A percentile compares a stretch with the other conserved stretches of the same genome.
Conservation (phyloP, 2,797 vertebrate genomes). For the Sebastiscus tertius region DNA sequence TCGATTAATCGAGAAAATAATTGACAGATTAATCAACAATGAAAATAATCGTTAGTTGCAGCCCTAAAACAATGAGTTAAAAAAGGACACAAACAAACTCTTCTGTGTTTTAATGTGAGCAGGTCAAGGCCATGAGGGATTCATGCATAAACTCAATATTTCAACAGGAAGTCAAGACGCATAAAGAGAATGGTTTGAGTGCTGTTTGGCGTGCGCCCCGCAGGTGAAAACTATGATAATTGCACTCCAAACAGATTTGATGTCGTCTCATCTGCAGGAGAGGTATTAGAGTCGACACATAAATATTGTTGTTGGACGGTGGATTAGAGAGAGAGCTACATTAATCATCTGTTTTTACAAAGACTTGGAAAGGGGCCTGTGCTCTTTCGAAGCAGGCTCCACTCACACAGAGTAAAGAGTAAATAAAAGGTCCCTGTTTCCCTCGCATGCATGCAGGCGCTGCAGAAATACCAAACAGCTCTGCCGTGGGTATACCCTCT, state of each 20-base stretch:
- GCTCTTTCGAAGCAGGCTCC: constrained; percentile 36
- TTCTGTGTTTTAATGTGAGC: not conserved
- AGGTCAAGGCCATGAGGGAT: constrained; percentile 24
- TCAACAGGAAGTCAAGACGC: constrained; percentile 50
- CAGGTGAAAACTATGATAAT: constrained; percentile 51
- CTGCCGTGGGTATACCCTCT: constrained; percentile 7
- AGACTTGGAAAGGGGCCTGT: constrained; percentile 36
- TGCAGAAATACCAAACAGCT: constrained; percentile 43
- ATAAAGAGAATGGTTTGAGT: constrained; percentile 27
- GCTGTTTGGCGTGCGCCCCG: constrained; percentile 33
- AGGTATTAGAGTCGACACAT: constrained; percentile 30
- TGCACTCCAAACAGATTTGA: constrained; percentile 51
- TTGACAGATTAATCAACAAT: no score
- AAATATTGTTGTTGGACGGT: constrained; percentile 47
- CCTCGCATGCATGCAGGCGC: constrained; percentile 17
- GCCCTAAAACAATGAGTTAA: not conserved
- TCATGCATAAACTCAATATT: constrained; percentile 45
- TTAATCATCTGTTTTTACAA: constrained; percentile 52
- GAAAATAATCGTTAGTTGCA: no score
- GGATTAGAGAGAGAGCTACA: constrained; percentile 37
- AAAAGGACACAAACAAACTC: not conserved
- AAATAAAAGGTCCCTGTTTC: constrained; percentile 55
- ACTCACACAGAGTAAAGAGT: constrained; percentile 25
- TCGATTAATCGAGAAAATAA: no score
- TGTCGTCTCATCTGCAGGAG: constrained; percentile 40